phyloP scores from a whole-genome alignment of 2,888 invertebrate species.

The Hofmannophila pseudospretella region DNA sequence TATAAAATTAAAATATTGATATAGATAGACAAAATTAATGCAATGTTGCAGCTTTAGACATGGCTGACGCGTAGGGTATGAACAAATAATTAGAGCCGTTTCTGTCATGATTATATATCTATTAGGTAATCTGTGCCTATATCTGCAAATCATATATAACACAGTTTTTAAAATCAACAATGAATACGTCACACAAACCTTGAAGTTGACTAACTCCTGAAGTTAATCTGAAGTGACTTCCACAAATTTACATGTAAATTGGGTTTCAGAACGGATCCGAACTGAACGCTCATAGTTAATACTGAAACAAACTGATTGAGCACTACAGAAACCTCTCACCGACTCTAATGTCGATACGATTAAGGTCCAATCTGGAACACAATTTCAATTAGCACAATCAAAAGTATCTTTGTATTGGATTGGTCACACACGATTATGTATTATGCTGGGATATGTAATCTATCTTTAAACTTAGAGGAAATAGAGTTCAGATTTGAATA shows the following conservation, averaged over 20 bases:
- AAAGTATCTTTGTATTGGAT: constrained; percentile 27
- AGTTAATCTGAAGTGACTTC: constrained; percentile 64
- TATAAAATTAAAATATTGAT: too few relatives aligned
- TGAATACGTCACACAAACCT: constrained; percentile 5
- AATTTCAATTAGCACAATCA: constrained; percentile 7
- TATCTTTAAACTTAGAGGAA: constrained; percentile 15
- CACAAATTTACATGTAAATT: constrained; percentile 71
- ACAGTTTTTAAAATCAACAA: neutral
- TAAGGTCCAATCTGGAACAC: constrained; percentile 19
- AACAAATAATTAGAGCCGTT: too few relatives aligned
- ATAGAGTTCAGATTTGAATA: constrained; percentile 23
- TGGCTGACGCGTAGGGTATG: too few relatives aligned
- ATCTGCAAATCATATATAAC: too few relatives aligned
- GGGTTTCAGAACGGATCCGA: constrained; percentile 60
- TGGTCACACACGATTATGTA: constrained; percentile 36
- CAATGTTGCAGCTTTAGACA: too few relatives aligned
- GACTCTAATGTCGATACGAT: neutral
- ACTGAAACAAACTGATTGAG: constrained; percentile 26
- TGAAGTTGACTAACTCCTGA: constrained; percentile 42
- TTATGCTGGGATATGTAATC: constrained; percentile 24
- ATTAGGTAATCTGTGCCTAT: too few relatives aligned
- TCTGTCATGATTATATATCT: too few relatives aligned
- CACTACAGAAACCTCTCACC: neutral
- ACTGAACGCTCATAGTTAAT: constrained; percentile 59
- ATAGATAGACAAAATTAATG: too few relatives aligned